Base-by-base conservation (phyloP, 2,797 vertebrate genomes). In the Glossophaga mutica region DNA sequence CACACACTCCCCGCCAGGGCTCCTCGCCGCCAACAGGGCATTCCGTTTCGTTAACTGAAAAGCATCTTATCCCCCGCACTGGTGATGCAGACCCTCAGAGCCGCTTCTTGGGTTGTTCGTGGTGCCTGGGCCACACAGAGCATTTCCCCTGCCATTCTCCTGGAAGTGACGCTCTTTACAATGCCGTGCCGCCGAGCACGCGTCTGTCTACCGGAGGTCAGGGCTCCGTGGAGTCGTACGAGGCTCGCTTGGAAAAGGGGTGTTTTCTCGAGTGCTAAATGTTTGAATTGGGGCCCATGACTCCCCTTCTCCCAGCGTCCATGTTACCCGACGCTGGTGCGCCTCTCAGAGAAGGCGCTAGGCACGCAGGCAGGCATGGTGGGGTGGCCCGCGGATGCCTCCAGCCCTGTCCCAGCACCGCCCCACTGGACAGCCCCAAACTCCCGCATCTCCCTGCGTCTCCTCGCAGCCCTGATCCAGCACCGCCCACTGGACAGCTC, bases 321-420 rank as follows among this genome's bases (percentile, higher is more conserved):
- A 26, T 39, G 29, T 19, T 37, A 6, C 1, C 0, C 19, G 9
- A 18, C 6, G 74, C 12, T 15, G 1, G 3, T 14, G 4, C 24
- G 12, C 22, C 10, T 9, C 4, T 44, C 29, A 12, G 19, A 29
- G 9, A 16, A 15, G 57, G 37, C 1, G 0, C 8, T 2, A 15
- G 22, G 4, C 26, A 12, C 9, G 19, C 26, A 12, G 11, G 19
- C 0, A 26, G 39, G 32, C 8, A 0, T 22, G 10, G 1, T 44
- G 0, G 5, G 6, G 29, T 24, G 0, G 6, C 8, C 2, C 2
- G n/a, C n/a, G n/a, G n/a, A n/a, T n/a, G n/a, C n/a, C n/a, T n/a
- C n/a, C 3, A 3, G 34, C 5, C 39, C 6, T 14, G 65, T 37
- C 76, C 87, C 70, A 70, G 77, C 59, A 70, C 48, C n/a, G 4